Evolutionary conservation across 64 coral and sea anemone genomes (phyloP), one percentile per base, ranked within the genome.

Genomic region (Astreopora myriophthalma): DNA sequence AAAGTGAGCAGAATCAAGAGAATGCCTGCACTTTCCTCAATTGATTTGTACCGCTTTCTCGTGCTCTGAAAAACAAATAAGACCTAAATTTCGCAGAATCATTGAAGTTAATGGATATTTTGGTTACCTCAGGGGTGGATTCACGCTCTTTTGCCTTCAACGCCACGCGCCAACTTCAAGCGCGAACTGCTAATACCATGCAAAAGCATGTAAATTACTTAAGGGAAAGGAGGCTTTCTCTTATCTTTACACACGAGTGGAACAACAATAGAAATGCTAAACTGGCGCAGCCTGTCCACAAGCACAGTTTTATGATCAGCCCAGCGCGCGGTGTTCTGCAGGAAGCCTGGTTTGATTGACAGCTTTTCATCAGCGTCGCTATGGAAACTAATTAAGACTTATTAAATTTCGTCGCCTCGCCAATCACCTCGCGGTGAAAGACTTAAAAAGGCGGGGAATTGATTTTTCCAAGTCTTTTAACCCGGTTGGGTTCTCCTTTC

Each of bases 141-240:
- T 83, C 32, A 32, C 12, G 34, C 62, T 73, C 38, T 28, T 62
- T 83, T 34, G 38, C 11, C 44, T 26, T 68, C 35, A 73, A 58
- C 27, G 30, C 67, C 69, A 65, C 78, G 71, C 78, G 49, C 70
- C 58, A 34, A 20, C 24, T 77, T 89, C 78, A 62, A 78, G 69
- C 33, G 92, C 36, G 75, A 71, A 34, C 40, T 44, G 37, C 37
- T 73, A 88, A 82, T 94, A 73, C 61, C 28, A 72, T 94, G 80
- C 80, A 94, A 88, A 94, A 94, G 87, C 92, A 94, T 94, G 92
- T 94, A 94, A 94, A 94, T 94, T 77, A 94, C 70, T 94, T 84
- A 40, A 88, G 68, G 86, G 52, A 87, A 93, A 89, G 48, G 64
- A 70, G 85, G 28, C 61, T 81, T 89, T 89, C 76, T 86, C 66